Conservation (phyloP, 2,113 vertebrate genomes). For the Anthoscopus minutus region DNA sequence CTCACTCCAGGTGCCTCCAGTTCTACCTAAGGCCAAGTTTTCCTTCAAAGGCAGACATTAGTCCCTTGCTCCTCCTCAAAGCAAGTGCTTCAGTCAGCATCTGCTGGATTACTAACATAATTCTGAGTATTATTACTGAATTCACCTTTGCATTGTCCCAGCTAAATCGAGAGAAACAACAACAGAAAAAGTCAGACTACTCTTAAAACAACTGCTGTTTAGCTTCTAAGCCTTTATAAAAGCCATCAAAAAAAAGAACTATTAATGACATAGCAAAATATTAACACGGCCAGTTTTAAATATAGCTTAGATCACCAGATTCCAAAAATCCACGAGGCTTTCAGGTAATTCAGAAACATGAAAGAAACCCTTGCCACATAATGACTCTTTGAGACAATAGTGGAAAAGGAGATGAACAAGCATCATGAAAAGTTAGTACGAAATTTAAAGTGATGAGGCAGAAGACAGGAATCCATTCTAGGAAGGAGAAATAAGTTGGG, state of each 20-base stretch:
- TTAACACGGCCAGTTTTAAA: background rate
- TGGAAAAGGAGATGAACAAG: background rate
- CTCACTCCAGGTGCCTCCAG: background rate
- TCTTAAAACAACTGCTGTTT: background rate
- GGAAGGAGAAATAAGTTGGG: background rate
- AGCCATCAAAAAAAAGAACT: fast-evolving
- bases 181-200: no score
- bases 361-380: background rate
- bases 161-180: background rate
- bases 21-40: background rate
- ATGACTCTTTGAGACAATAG: background rate
- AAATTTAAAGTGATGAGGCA: background rate
- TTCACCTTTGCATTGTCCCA: background rate
- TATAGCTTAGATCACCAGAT: background rate
- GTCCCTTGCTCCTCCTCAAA: background rate
- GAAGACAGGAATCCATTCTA: background rate
- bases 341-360: background rate
- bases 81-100: background rate
- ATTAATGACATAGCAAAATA: background rate
- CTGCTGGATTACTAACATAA: background rate
- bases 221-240: background rate
- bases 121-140: background rate
- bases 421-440: background rate
- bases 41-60: background rate
- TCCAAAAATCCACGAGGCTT: background rate